Base-by-base conservation (phyloP, 2,888 invertebrate species). In the Agrotis exclamationis region DNA sequence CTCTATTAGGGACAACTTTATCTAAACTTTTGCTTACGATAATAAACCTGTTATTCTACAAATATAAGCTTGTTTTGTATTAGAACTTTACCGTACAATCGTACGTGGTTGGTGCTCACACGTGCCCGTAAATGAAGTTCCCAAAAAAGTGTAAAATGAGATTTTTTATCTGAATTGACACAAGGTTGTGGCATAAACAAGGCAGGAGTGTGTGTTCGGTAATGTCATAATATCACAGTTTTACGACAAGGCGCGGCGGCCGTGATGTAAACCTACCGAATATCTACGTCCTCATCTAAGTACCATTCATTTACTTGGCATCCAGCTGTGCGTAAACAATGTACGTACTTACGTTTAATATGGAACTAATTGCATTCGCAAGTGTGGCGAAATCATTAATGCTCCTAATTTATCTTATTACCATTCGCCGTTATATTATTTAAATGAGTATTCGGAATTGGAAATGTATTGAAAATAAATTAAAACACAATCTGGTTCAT, bases 311-410 rank as follows among this genome's bases (percentile, higher is more conserved):
- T 80, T 76, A 63, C 77, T 57, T 57, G 71, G 71, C 69, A 72
- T 70, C 85, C 84, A 80, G 78, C 85, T 84, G 84, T 57, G 84
- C 65, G 48, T 70, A 79, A 74, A 75, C 74, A 86, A 84, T 84
- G 51, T 63, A 54, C 28, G 47, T 60, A 74, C 39, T 57, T 58
- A 69, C 58, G 47, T 45, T 53, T 54, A 45, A 57, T 62, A 68
- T 45, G 58, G 59, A 74, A 72, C 72, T 84, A 77, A 84, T 82
- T 74, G 58, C 68, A 68, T 24, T 65, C 79, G 65, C 69, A 74
- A 70, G 62, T 71, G 74, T 79, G 74, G 56, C 39, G 76, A 71
- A 75, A 76, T 67, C 33, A n/a, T 78, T 73, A 68, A 78, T 22
- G 45, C 20, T 56, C 47, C 20, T 74, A 64, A 63, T 70, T 64